These are phyloP conservation scores for Aradophagus sp. DNA, from an alignment of 1,140 invertebrate species.

Conservation along the genomic window DNA sequence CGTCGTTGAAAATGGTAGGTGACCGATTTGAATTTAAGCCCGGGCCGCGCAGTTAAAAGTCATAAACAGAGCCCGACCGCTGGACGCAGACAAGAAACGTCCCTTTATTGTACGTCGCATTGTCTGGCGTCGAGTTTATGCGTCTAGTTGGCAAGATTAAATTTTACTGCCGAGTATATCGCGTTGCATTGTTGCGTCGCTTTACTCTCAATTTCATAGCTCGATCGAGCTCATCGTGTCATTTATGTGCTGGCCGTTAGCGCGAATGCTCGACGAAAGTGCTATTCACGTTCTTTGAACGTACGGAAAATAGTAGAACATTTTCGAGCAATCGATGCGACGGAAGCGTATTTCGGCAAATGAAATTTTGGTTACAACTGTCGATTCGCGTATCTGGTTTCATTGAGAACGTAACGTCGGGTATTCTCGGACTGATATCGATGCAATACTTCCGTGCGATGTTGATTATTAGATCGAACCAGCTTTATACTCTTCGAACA, in stretches of 20 bases:
- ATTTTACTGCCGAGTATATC: slow-evolving; percentile 56
- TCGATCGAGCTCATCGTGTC: slow-evolving; percentile 39
- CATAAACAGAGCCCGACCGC: slow-evolving; percentile 49
- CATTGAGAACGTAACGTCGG: too few relatives aligned
- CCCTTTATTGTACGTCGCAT: slow-evolving; percentile 59
- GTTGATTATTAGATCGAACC: too few relatives aligned
- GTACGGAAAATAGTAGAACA: slow-evolving; percentile 8
- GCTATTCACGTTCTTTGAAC: slow-evolving; percentile 21
- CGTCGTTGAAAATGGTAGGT: too few relatives aligned
- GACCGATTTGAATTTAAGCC: too few relatives aligned
- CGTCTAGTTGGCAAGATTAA: slow-evolving; percentile 61
- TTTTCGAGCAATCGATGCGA: slow-evolving; percentile 10
- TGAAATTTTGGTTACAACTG: too few relatives aligned
- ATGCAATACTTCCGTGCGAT: too few relatives aligned
- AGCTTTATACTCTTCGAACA: too few relatives aligned
- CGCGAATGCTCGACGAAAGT: slow-evolving; percentile 27
- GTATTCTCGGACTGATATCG: too few relatives aligned
- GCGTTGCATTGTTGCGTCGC: slow-evolving; percentile 48
- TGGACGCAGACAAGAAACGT: slow-evolving; percentile 40
- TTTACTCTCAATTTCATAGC: slow-evolving; percentile 40
- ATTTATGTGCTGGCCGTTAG: slow-evolving; percentile 38
- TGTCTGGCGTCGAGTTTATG: slow-evolving; percentile 58
- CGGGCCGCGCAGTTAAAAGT: too few relatives aligned
- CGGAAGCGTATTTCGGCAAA: too few relatives aligned
- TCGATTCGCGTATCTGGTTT: too few relatives aligned